Percentiles rank a stretch among this genome's conserved stretches.
phyloP scores from a whole-genome alignment of 2,888 invertebrate species.

The Pyrocoelia pectoralis region DNA sequence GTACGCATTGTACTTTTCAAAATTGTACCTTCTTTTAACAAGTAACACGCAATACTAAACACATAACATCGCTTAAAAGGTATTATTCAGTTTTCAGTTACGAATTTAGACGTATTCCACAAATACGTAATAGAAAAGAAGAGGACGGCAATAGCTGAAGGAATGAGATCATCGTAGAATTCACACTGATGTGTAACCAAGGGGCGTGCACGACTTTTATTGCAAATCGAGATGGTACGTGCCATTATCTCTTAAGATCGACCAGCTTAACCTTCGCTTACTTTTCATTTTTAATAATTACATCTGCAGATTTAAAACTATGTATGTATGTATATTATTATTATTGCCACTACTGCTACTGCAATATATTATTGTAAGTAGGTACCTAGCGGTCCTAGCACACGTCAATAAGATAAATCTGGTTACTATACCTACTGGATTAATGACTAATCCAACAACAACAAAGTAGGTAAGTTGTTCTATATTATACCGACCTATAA shows the following conservation, averaged over 20 bases:
- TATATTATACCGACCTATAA: too few relatives aligned
- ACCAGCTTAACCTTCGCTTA: too few relatives aligned
- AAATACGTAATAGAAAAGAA: constrained; percentile 15
- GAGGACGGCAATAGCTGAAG: constrained; percentile 16
- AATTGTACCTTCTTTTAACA: not conserved
- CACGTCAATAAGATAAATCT: too few relatives aligned
- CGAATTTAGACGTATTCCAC: constrained; percentile 12
- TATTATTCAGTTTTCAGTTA: constrained; percentile 19
- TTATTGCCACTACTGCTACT: too few relatives aligned
- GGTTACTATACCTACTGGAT: too few relatives aligned
- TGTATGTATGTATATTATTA: too few relatives aligned
- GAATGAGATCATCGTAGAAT: constrained; percentile 14
- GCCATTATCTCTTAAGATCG: not conserved
- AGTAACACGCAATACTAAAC: constrained; percentile 3
- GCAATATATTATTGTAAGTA: too few relatives aligned
- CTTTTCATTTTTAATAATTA: too few relatives aligned
- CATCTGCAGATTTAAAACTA: too few relatives aligned
- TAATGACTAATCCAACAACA: too few relatives aligned
- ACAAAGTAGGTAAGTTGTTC: too few relatives aligned
- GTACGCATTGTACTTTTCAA: constrained; percentile 23
- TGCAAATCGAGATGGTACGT: not conserved
- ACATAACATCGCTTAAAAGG: constrained; percentile 2
- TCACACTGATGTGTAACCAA: constrained; percentile 14
- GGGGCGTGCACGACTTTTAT: constrained; percentile 14
- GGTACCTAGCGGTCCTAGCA: too few relatives aligned